A percentile compares a stretch with the other conserved stretches of the same genome.
Conservation (phyloP, 2,888 invertebrate genomes). For the Tetramorium bicarinatum region DNA sequence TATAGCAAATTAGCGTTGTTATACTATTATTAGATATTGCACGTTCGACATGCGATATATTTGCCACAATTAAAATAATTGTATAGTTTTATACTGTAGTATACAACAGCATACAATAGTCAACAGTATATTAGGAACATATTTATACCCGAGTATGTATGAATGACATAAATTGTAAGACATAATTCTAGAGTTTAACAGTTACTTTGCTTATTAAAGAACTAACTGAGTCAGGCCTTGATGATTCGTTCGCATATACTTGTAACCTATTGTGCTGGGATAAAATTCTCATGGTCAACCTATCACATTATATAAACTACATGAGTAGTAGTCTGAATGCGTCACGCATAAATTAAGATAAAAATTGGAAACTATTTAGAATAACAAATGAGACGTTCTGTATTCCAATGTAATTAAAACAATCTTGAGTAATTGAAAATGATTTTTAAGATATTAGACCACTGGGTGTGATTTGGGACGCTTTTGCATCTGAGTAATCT, state of each 20-base stretch:
- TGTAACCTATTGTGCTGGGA: constrained; percentile 38
- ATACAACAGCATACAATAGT: neutral
- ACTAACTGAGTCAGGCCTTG: constrained; percentile 63
- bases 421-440: neutral
- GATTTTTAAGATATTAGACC: neutral
- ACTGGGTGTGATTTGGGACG: neutral
- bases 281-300: constrained; percentile 31
- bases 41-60: neutral
- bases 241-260: constrained; percentile 70
- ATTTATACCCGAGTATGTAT: neutral
- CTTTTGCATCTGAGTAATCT: neutral
- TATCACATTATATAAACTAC: constrained; percentile 61
- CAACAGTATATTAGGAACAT: neutral
- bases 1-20: neutral
- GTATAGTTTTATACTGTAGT: neutral
- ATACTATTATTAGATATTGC: neutral
- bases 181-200: neutral
- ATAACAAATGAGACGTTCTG: neutral
- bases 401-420: neutral
- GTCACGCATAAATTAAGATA: constrained; percentile 1
- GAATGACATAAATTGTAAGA: neutral
- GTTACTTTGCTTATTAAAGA: constrained; percentile 58
- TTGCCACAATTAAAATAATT: constrained; percentile 9
- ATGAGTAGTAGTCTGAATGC: constrained; percentile 39
- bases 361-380: neutral